Base-by-base conservation (phyloP, 1,140 invertebrate genomes). In the Drosophila miranda region DNA sequence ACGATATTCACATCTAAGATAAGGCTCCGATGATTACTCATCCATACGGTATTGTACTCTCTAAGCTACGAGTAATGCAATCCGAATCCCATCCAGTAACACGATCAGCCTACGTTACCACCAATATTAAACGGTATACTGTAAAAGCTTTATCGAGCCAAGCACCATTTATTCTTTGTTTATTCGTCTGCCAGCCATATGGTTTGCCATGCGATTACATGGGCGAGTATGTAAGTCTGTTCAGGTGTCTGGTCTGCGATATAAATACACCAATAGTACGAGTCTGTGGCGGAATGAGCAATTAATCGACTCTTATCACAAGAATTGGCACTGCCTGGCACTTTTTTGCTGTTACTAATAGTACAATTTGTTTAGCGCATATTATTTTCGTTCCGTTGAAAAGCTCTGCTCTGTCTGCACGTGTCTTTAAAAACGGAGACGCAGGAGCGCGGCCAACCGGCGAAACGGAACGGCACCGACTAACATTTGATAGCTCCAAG, bases 291-390 rank as follows among this genome's bases (percentile, higher is more conserved):
- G 45, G 38, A 26, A 16, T 59, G 64, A 69, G 54, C 64, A 58
- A 70, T 70, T 34, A 30, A 70, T 70, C 64, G 19, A 38, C 41
- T 70, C 48, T 70, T 70, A 70, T 70, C 54, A 70, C 54, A 70
- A 51, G 30, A 70, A 70, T 70, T 70, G 64, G 67, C 67, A 70
- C 64, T 26, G 21, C 38, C 38, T 16, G 38, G n/a, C 19, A 13
- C 46, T 45, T 41, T 41, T 58, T 30, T 34, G 28, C 9, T 53
- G 49, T 58, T 28, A 44, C 45, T 58, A 55, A 67, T 68, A 69
- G 41, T 28, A 23, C 43, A 34, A 58, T 51, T 70, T 52, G 30
- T 70, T 70, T 70, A 58, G 51, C 57, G 55, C 9, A 46, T 6
- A 48, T 5, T 13, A 43, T 54, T 55, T 28, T 6, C 6, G 2